Conservation (phyloP, 2,888 invertebrate species). For the Dinocampus coccinellae region DNA sequence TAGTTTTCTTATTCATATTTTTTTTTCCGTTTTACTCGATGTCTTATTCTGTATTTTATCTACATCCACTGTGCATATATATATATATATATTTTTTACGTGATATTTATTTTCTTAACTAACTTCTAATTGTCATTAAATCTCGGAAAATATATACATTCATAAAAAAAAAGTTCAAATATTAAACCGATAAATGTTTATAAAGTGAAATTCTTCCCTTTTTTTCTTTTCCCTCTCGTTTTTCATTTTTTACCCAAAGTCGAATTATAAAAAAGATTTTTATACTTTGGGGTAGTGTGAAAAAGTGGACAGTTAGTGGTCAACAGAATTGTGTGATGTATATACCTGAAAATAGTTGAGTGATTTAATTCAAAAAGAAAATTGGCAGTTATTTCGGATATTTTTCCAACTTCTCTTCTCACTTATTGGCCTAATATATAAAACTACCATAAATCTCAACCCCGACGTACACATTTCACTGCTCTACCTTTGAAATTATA, state of each 20-base stretch:
- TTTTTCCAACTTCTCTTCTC: not conserved
- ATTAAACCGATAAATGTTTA: not conserved
- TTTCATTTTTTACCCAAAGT: not conserved
- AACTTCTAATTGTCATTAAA: not conserved
- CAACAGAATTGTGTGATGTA: not conserved
- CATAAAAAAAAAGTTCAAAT: not conserved
- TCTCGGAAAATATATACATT: not conserved
- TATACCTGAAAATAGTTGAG: not conserved
- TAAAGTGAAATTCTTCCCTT: not conserved
- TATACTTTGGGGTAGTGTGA: not conserved
- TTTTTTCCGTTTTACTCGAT: not conserved
- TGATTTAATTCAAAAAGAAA: not conserved
- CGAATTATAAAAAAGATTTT: not conserved
- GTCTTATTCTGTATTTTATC: not conserved
- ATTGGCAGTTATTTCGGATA: not conserved
- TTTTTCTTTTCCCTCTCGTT: not conserved
- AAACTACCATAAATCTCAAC: not conserved
- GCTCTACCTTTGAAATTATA: not conserved
- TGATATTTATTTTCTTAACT: not conserved
- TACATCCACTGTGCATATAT: too few species aligned
- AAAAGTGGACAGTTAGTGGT: slow-evolving; percentile 1
- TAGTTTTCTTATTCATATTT: slow-evolving; percentile 12
- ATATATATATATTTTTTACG: too few species aligned
- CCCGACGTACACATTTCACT: not conserved
- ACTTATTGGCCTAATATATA: not conserved